Evolutionary conservation across 2,888 invertebrate genomes (phyloP).

Genomic region (Calameuta pallipes): DNA sequence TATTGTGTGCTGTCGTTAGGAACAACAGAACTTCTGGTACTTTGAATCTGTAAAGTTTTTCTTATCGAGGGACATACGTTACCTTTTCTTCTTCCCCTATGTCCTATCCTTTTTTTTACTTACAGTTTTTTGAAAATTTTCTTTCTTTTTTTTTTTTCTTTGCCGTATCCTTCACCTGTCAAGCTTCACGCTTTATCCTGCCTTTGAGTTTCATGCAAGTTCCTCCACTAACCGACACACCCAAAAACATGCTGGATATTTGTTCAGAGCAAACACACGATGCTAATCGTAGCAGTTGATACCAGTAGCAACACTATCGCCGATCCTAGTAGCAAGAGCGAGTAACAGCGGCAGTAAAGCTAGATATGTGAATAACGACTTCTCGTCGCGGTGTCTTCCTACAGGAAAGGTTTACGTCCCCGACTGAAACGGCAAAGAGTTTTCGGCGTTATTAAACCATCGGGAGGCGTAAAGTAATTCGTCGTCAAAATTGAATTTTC

Average conservation of each 20-base stretch:
- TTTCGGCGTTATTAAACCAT: constrained; percentile 43
- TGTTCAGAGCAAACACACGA: constrained; percentile 40
- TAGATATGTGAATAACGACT: neutral
- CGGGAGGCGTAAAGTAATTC: constrained; percentile 37
- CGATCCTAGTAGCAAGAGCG: neutral
- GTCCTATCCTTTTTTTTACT: neutral
- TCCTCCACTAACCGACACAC: neutral
- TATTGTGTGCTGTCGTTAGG: neutral
- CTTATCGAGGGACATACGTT: neutral
- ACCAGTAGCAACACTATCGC: neutral
- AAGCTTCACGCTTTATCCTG: neutral
- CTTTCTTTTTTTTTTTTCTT: too few relatives aligned
- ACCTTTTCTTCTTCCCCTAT: neutral
- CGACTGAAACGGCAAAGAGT: neutral
- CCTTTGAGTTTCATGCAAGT: neutral
- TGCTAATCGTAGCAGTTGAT: neutral
- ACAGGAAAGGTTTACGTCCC: neutral
- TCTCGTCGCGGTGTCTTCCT: neutral
- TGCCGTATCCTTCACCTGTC: too few relatives aligned
- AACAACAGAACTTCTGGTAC: neutral
- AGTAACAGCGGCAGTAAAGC: neutral
- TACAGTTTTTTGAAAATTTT: neutral
- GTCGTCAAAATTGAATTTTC: constrained; percentile 6
- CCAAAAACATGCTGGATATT: constrained; percentile 36
- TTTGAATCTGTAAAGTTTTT: neutral